Evolutionary conservation across 2,888 invertebrate species (phyloP), one percentile per base, ranked within the genome.

Genomic region (Chaitophorus viminalis): DNA sequence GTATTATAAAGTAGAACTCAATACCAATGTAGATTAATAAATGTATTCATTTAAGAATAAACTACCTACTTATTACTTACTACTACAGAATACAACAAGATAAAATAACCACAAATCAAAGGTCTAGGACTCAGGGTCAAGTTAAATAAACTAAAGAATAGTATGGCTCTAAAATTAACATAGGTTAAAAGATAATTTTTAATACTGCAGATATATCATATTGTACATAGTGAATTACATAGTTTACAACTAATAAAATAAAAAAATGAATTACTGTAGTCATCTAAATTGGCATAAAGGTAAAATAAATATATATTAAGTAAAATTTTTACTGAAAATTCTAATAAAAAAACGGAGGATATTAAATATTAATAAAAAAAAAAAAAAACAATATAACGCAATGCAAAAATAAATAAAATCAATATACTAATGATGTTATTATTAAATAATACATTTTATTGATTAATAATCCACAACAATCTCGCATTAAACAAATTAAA

Each of bases 71-170:
- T 46, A 31, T 46, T 17, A 8, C 52, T 52, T 72, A 82, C 18
- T 29, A 65, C 36, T 29, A 54, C 31, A 25, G 2, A 77, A 77
- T 3, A 68, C 0, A 68, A 85, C 33, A 70, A 84, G 85, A 85
- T 85, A 85, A 85, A 77, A 68, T 9, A 54, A 76, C 76, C 29
- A 77, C 65, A 85, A 85, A 85, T 77, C 68, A 85, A 85, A 85
- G 85, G 85, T 84, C 76, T 84, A 77, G 84, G 84, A 46, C 46
- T 46, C 46, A 14, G 11, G 46, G 46, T 85, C 70, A 85, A 14
- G 70, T 77, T 33, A 72, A 46, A 85, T n/a, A 77, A 77, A 77
- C 9, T 21, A 25, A 65, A 84, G 76, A 60, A 76, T 74, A 83
- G 25, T n/a, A n/a, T 33, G 46, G 77, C 46, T 46, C 25, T 84